Conservation (phyloP, 2,113 vertebrate genomes). For the Jaculus jaculus region DNA sequence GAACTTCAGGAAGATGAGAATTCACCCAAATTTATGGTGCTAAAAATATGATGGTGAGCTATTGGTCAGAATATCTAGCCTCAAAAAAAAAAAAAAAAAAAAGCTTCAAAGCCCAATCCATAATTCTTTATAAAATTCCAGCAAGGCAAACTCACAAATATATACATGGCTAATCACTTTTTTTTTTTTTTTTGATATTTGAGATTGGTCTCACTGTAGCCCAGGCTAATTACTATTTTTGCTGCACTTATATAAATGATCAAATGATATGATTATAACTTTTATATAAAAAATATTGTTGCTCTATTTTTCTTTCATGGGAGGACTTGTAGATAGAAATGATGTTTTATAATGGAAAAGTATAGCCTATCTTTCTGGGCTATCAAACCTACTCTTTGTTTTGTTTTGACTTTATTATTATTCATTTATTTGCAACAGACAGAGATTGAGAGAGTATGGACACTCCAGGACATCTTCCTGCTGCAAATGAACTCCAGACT, state of each 20-base stretch:
- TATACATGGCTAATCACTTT: neutral
- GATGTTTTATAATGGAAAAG: neutral
- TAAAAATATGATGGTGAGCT: neutral
- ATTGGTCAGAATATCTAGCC: neutral
- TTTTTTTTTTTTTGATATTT: too few relatives aligned
- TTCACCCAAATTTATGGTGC: neutral
- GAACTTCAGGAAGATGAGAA: neutral
- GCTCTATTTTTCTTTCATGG: neutral
- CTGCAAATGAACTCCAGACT: too few relatives aligned
- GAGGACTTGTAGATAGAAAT: neutral
- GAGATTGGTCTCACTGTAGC: too few relatives aligned
- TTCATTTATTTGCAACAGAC: too few relatives aligned
- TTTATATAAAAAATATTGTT: neutral
- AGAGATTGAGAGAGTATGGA: too few relatives aligned
- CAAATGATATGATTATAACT: neutral
- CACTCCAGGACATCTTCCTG: too few relatives aligned
- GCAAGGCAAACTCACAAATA: neutral
- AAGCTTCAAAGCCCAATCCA: neutral
- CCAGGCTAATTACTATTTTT: neutral
- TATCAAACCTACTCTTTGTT: neutral
- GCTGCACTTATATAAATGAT: neutral
- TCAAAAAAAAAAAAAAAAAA: too few relatives aligned
- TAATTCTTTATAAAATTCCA: constrained; percentile 4
- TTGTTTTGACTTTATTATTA: too few relatives aligned
- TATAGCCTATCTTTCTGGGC: neutral